Evolutionary conservation across 2,113 vertebrate genomes (phyloP).

Genomic region (Orientallactaga bullata): DNA sequence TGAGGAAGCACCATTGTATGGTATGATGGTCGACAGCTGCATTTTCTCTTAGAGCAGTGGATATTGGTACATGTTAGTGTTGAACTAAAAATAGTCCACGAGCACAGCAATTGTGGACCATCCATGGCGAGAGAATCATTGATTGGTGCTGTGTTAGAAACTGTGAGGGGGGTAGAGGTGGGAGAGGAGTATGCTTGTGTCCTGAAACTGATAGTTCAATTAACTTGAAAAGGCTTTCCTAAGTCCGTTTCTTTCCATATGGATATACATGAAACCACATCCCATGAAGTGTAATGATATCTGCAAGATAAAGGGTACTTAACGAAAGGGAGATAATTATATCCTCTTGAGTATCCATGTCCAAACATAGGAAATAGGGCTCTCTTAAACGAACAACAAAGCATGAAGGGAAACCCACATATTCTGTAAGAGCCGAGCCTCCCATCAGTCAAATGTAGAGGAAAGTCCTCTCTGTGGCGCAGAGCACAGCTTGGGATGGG

Average conservation of each 20-base stretch:
- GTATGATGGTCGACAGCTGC: background rate
- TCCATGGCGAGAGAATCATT: background rate
- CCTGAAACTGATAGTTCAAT: conserved; percentile 51
- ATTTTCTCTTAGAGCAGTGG: background rate
- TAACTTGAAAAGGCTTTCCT: conserved; percentile 39
- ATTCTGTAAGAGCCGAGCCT: background rate
- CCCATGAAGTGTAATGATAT: conserved; percentile 56
- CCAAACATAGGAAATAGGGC: background rate
- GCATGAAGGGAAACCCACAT: background rate
- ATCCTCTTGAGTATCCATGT: conserved; percentile 40
- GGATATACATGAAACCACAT: conserved; percentile 64
- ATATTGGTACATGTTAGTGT: background rate
- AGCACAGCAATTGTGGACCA: background rate
- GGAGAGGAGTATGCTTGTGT: background rate
- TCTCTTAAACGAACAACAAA: background rate
- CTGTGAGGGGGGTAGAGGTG: background rate
- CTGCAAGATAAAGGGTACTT: conserved; percentile 51
- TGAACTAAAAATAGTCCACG: background rate
- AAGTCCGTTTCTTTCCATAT: conserved; percentile 7
- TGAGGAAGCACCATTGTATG: background rate
- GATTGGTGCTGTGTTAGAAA: background rate
- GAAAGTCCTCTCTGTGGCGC: background rate
- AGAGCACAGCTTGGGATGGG: background rate
- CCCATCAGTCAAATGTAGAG: background rate
- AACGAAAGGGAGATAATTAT: conserved; percentile 59